A percentile compares a stretch with the other conserved stretches of the same genome.
Conservation (phyloP, 2,113 vertebrate species). For the Cathartes aura region DNA sequence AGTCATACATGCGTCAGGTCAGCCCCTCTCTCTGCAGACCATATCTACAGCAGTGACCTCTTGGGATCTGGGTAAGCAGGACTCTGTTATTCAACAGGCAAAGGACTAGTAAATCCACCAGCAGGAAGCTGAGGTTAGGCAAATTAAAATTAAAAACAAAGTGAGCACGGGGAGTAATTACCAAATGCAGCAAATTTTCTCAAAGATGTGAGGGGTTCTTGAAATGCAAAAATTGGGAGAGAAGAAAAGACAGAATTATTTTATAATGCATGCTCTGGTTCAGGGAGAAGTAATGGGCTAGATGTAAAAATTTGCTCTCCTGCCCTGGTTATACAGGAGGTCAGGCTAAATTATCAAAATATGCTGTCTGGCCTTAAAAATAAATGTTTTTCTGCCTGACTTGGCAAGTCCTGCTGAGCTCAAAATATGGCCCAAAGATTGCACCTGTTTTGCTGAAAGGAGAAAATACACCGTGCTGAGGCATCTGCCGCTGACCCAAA, state of each 20-base stretch:
- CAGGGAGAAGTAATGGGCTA: neutral
- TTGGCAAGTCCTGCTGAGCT: neutral
- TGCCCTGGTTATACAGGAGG: neutral
- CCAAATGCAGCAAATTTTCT: neutral
- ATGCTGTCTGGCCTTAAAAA: neutral
- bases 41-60: neutral
- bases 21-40: neutral
- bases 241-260: neutral
- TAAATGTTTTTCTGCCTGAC: neutral
- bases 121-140: neutral
- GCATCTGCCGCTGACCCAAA: neutral
- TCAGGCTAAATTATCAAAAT: neutral
- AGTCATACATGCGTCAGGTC: accelerated
- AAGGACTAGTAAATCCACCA: neutral
- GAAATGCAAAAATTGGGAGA: neutral
- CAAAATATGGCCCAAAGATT: neutral
- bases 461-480: neutral
- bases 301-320: neutral
- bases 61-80: neutral
- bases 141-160: neutral
- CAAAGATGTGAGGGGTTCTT: neutral
- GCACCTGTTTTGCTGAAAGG: neutral
- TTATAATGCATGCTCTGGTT: neutral
- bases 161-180: neutral
- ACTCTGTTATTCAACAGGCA: neutral